These are phyloP conservation scores for Gnatocerus cornutus DNA, from an alignment of 2,888 invertebrate species.

Conservation along the genomic window DNA sequence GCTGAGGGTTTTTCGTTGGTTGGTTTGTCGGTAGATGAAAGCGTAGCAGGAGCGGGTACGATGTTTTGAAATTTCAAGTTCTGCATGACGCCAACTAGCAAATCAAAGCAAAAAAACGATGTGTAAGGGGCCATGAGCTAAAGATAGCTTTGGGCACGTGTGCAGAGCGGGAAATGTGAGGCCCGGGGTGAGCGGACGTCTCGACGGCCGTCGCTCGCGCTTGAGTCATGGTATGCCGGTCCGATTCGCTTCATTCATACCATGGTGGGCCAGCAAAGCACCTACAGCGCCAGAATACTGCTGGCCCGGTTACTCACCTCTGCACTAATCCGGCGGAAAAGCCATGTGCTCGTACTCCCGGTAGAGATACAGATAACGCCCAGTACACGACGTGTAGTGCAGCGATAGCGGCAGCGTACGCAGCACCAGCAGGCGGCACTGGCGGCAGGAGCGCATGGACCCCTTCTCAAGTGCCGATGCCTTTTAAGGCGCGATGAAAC, in stretches of 20 bases:
- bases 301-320: conserved; percentile 66
- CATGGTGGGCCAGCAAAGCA: conserved; percentile 26
- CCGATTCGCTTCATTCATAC: conserved; percentile 37
- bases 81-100: conserved; percentile 52
- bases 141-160: conserved; percentile 71
- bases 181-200: conserved; percentile 57
- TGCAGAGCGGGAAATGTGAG: conserved; percentile 57
- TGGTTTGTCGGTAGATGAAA: not conserved
- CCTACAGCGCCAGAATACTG: conserved; percentile 18
- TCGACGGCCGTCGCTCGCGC: conserved; percentile 55
- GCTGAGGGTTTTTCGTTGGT: not conserved
- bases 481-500: conserved; percentile 71
- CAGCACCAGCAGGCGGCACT: conserved; percentile 48
- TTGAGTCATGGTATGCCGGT: conserved; percentile 54
- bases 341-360: conserved; percentile 63
- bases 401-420: conserved; percentile 46
- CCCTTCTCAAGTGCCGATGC: conserved; percentile 70
- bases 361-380: conserved; percentile 49
- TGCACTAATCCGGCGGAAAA: conserved; percentile 60
- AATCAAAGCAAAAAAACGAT: conserved; percentile 62
- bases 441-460: conserved; percentile 61
- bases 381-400: conserved; percentile 36
- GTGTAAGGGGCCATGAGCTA: conserved; percentile 69
- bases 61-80: conserved; percentile 49
- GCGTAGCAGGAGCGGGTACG: conserved; percentile 1